A percentile compares a stretch with the other conserved stretches of the same genome.
phyloP scores from a whole-genome alignment of 2,797 vertebrate genomes.

The Melanotaenia nigrans region DNA sequence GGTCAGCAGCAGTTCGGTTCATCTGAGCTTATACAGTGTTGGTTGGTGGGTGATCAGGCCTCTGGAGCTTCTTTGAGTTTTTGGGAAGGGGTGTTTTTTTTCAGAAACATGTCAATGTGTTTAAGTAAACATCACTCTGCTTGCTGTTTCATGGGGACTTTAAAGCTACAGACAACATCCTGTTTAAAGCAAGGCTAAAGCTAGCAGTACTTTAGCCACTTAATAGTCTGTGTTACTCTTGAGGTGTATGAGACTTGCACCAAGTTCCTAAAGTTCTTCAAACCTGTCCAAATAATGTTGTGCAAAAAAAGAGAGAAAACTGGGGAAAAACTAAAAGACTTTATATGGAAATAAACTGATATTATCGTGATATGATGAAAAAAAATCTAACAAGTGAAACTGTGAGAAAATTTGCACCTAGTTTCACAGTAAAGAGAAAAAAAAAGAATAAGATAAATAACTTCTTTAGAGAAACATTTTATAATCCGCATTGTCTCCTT shows the following conservation, averaged over 20 bases:
- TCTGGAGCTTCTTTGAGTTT: background rate
- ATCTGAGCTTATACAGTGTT: background rate
- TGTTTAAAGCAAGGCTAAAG: background rate
- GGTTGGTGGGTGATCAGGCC: background rate
- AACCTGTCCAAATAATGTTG: background rate
- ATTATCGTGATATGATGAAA: background rate
- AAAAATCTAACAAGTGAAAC: slow-evolving; percentile 3
- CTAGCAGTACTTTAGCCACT: background rate
- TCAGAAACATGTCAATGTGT: too few species aligned
- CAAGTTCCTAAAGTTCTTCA: too few species aligned
- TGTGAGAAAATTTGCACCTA: background rate
- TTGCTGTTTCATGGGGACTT: background rate
- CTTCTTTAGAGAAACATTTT: slow-evolving; percentile 22
- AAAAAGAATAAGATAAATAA: slow-evolving; percentile 25
- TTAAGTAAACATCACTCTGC: background rate
- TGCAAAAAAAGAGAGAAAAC: background rate
- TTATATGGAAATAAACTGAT: background rate
- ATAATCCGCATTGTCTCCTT: slow-evolving; percentile 11
- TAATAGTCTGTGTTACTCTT: background rate
- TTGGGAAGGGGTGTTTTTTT: too few species aligned
- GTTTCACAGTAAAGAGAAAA: background rate
- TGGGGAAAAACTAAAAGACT: background rate
- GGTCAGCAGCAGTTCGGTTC: background rate
- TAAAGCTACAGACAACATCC: background rate
- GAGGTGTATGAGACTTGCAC: background rate